Percentiles rank a stretch among this genome's conserved stretches.
phyloP scores from a whole-genome alignment of 1,140 invertebrate species.

The Drosophila melanogaster region DNA sequence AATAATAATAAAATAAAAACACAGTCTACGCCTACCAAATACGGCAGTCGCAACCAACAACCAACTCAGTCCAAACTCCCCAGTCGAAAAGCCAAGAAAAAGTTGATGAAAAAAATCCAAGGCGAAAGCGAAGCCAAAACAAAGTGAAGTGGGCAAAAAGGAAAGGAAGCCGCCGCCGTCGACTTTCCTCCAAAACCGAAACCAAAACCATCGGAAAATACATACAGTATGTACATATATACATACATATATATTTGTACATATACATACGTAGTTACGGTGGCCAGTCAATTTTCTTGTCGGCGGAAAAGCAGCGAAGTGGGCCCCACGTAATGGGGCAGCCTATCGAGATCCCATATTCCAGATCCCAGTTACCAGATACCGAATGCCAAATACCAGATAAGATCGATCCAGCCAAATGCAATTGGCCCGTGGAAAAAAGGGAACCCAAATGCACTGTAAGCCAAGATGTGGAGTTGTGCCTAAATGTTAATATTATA shows the following conservation, averaged over 20 bases:
- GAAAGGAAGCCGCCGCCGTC: slow-evolving; percentile 32
- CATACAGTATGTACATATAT: no score
- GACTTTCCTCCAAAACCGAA: slow-evolving; percentile 20
- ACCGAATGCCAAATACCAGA: slow-evolving; percentile 1
- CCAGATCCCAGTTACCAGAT: background rate
- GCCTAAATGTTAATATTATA: no score
- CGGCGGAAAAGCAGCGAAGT: slow-evolving; percentile 12
- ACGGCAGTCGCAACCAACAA: slow-evolving; percentile 56
- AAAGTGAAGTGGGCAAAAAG: slow-evolving; percentile 25
- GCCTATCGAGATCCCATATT: slow-evolving; percentile 8
- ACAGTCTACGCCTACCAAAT: slow-evolving; percentile 66
- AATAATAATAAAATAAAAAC: slow-evolving; percentile 46
- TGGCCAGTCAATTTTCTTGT: slow-evolving; percentile 42
- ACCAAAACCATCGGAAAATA: slow-evolving; percentile 39
- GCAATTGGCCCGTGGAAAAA: slow-evolving; percentile 2
- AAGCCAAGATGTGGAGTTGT: background rate
- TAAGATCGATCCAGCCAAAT: slow-evolving; percentile 23
- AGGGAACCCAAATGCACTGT: background rate
- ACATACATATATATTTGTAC: no score
- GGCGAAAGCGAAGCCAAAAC: slow-evolving; percentile 37
- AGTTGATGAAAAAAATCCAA: background rate
- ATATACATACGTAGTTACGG: background rate
- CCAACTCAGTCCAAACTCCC: background rate
- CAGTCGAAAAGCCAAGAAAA: background rate
- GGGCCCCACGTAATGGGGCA: slow-evolving; percentile 20